Evolutionary conservation across 2,113 vertebrate genomes (phyloP).

Genomic region (Campylomormyrus tamandua): DNA sequence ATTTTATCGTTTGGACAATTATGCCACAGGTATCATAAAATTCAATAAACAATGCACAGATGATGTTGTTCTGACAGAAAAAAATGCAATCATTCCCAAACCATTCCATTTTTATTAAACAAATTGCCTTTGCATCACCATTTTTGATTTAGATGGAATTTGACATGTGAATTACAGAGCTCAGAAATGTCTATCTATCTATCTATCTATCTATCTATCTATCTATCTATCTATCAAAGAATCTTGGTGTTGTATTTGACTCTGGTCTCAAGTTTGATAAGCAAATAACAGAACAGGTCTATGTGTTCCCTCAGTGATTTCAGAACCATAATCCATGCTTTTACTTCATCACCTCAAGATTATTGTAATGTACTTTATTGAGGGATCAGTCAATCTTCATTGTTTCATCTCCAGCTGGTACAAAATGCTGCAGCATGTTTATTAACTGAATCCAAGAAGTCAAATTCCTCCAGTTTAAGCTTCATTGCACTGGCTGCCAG

Average conservation of each 20-base stretch:
- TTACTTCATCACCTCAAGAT: neutral
- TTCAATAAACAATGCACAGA: neutral
- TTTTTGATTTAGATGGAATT: too few relatives aligned
- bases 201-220: too few relatives aligned
- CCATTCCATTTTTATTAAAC: too few relatives aligned
- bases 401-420: neutral
- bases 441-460: neutral
- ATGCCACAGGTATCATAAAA: neutral
- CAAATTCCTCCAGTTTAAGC: neutral
- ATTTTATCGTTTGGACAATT: neutral
- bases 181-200: too few relatives aligned
- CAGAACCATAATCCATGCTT: neutral
- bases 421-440: neutral
- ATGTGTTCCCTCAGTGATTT: neutral
- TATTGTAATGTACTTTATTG: neutral
- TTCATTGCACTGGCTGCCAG: too few relatives aligned
- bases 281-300: too few relatives aligned
- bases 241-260: too few relatives aligned
- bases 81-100: too few relatives aligned
- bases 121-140: too few relatives aligned
- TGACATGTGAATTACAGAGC: too few relatives aligned
- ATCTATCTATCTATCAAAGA: too few relatives aligned
- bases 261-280: too few relatives aligned
- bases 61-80: neutral
- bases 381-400: neutral